These are phyloP conservation scores for Chloromyia formosa DNA, from an alignment of 2,888 invertebrate species.

Conservation along the genomic window DNA sequence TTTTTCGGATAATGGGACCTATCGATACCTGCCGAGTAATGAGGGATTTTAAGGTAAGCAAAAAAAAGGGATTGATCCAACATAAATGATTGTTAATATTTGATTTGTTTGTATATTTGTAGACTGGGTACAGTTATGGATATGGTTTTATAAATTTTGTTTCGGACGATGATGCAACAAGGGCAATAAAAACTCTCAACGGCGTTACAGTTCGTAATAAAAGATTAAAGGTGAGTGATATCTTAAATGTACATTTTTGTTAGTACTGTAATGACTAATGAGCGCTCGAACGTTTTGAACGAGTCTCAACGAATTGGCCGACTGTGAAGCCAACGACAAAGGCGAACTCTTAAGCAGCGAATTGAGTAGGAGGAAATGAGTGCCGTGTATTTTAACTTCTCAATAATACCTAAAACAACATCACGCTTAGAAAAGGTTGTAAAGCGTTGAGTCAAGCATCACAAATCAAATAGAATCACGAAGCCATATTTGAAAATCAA, in stretches of 20 bases:
- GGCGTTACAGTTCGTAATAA: constrained; percentile 91
- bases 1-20: constrained; percentile 89
- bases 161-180: constrained; percentile 82
- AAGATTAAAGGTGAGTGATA: constrained; percentile 78
- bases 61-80: neutral
- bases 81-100: neutral
- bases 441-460: too few species aligned
- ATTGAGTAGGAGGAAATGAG: too few species aligned
- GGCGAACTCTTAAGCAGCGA: too few species aligned
- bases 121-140: constrained; percentile 95
- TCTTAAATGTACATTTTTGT: neutral
- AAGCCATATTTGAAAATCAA: too few species aligned
- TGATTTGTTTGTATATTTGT: constrained; percentile 56
- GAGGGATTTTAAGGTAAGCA: constrained; percentile 82
- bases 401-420: too few species aligned
- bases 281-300: too few species aligned
- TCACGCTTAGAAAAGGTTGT: too few species aligned
- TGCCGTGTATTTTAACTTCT: too few species aligned
- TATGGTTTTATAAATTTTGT: constrained; percentile 95
- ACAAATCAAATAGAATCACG: too few species aligned
- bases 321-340: too few species aligned
- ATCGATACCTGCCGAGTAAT: constrained; percentile 91
- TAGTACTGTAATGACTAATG: too few species aligned
- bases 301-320: too few species aligned
- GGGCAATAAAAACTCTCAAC: constrained; percentile 87